These are phyloP conservation scores for Pristionchus fissidentatus DNA, from an alignment of 2,888 invertebrate species.

Conservation along the genomic window DNA sequence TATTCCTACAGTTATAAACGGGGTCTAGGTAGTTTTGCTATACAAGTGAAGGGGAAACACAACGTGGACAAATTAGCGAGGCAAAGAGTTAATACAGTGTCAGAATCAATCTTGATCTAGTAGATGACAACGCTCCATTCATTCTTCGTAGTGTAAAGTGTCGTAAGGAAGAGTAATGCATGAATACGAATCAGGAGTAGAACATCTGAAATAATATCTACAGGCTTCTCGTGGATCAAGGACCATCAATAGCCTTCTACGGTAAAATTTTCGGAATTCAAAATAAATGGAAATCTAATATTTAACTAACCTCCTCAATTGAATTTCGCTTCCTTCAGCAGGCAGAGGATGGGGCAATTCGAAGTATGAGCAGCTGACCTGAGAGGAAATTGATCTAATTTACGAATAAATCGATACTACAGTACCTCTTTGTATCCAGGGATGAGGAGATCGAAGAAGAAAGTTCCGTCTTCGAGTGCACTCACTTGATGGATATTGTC, in stretches of 20 bases:
- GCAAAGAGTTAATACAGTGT: too few relatives aligned
- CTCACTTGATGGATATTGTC: constrained; percentile 42
- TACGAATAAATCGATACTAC: not conserved
- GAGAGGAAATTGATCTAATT: not conserved
- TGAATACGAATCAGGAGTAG: constrained; percentile 8
- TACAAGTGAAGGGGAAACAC: too few relatives aligned
- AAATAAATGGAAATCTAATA: too few relatives aligned
- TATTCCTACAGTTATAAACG: too few relatives aligned
- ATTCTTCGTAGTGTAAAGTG: not conserved
- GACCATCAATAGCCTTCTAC: not conserved
- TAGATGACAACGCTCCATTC: too few relatives aligned
- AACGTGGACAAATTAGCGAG: too few relatives aligned
- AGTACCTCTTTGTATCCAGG: constrained; percentile 59
- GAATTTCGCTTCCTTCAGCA: not conserved
- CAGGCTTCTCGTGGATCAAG: not conserved
- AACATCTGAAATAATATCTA: not conserved
- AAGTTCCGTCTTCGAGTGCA: constrained; percentile 63
- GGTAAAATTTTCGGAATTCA: too few relatives aligned
- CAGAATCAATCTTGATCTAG: too few relatives aligned
- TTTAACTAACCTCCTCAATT: constrained; percentile 22
- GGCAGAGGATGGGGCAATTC: constrained; percentile 31
- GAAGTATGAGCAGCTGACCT: constrained; percentile 42
- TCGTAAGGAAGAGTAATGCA: constrained; percentile 21
- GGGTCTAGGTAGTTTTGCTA: too few relatives aligned
- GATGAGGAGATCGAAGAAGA: constrained; percentile 68